phyloP scores from a whole-genome alignment of 2,797 vertebrate species.

The Helicolenus hilgendorfi region DNA sequence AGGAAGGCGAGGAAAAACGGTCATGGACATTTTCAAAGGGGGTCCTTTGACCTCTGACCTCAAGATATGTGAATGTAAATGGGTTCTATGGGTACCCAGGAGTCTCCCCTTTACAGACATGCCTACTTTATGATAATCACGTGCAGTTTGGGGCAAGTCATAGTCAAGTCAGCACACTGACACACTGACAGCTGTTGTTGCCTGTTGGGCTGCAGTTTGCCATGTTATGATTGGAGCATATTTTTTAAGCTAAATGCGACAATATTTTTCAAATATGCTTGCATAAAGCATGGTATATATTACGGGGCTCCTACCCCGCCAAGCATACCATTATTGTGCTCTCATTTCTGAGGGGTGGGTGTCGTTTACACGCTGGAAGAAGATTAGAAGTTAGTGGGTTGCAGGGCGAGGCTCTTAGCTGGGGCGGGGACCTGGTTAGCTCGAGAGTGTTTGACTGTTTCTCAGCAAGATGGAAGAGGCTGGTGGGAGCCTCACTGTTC shows the following conservation, averaged over 20 bases:
- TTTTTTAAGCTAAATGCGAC: too few relatives aligned
- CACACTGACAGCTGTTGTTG: too few relatives aligned
- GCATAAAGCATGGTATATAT: neutral
- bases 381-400: conserved; percentile 26
- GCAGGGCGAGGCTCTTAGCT: neutral
- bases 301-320: neutral
- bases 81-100: too few relatives aligned
- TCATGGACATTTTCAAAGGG: too few relatives aligned
- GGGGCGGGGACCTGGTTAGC: neutral
- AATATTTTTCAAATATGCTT: accelerated
- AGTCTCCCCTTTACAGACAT: too few relatives aligned
- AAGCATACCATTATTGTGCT: neutral
- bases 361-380: neutral
- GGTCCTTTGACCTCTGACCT: too few relatives aligned
- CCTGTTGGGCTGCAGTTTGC: accelerated
- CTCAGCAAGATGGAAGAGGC: neutral
- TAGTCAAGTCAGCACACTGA: too few relatives aligned
- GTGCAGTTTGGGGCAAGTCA: too few relatives aligned
- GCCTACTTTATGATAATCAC: too few relatives aligned
- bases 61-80: too few relatives aligned
- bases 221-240: too few relatives aligned
- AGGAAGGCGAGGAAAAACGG: too few relatives aligned
- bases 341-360: conserved; percentile 7
- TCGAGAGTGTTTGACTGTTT: neutral
- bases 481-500: neutral